Percentiles rank a stretch among this genome's conserved stretches.
Evolutionary conservation across 2,113 vertebrate species (phyloP).

Genomic region (Mus spicilegus): DNA sequence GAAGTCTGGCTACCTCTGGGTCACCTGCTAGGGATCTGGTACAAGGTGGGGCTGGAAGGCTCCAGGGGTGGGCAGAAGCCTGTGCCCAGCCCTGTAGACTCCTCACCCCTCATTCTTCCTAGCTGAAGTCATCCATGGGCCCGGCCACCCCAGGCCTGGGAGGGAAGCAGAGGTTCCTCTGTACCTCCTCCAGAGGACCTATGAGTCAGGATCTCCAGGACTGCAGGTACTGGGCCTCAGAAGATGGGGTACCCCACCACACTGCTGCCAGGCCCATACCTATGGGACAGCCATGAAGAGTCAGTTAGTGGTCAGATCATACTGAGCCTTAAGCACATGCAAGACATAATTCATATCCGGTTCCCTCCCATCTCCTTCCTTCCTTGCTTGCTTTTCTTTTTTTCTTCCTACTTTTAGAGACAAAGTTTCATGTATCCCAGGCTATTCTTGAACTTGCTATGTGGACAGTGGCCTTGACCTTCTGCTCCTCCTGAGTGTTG

Average conservation of each 20-base stretch:
- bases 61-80: slow-evolving; percentile 56
- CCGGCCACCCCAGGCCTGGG: slow-evolving; percentile 73
- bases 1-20: slow-evolving; percentile 27
- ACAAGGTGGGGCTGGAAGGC: slow-evolving; percentile 44
- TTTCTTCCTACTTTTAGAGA: not conserved
- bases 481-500: not conserved
- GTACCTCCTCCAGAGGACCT: slow-evolving; percentile 40
- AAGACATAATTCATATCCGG: not conserved
- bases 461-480: not conserved
- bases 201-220: slow-evolving; percentile 66
- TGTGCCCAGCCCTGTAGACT: slow-evolving; percentile 56
- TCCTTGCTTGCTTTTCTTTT: not conserved
- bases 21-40: slow-evolving; percentile 54
- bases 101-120: slow-evolving; percentile 70
- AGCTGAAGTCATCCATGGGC: slow-evolving; percentile 75
- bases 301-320: not conserved
- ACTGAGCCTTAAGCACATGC: not conserved
- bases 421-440: not conserved
- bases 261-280: not conserved
- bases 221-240: not conserved
- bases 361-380: no score
- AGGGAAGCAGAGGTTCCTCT: slow-evolving; percentile 65
- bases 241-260: not conserved
- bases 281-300: not conserved
- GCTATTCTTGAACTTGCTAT: not conserved